phyloP scores from a whole-genome alignment of 2,113 vertebrate species.

The Eurypyga helias region DNA sequence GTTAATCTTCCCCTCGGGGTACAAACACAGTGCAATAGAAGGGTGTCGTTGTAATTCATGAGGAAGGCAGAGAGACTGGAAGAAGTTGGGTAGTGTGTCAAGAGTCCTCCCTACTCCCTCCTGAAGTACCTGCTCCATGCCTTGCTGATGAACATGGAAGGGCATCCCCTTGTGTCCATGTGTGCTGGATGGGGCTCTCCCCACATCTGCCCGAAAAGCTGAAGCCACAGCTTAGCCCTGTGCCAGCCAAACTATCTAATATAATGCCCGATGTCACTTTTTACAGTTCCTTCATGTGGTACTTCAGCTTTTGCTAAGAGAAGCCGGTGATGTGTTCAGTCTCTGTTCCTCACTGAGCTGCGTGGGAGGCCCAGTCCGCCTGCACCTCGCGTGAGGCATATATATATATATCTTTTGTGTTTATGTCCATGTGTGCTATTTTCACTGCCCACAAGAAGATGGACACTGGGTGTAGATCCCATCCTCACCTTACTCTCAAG shows the following conservation, averaged over 20 bases:
- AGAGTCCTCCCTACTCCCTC: neutral
- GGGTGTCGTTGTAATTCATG: fast-evolving
- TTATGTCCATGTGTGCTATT: neutral
- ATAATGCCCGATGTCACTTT: neutral
- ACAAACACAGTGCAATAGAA: neutral
- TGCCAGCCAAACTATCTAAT: neutral
- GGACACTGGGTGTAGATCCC: neutral
- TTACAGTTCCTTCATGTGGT: neutral
- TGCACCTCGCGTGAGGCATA: neutral
- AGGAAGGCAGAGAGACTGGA: neutral
- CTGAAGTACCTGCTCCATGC: neutral
- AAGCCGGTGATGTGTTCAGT: neutral
- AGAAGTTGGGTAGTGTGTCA: neutral
- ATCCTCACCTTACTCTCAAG: neutral
- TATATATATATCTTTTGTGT: neutral
- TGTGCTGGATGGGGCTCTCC: neutral
- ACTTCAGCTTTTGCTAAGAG: neutral
- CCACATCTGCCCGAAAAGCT: fast-evolving
- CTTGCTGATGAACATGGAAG: neutral
- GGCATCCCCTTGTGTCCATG: neutral
- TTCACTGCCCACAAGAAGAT: neutral
- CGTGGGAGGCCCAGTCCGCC: fast-evolving
- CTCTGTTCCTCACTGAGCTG: neutral
- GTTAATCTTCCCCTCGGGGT: neutral
- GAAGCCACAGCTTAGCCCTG: neutral